These are phyloP conservation scores for Chamaetylas fuelleborni DNA, from an alignment of 2,113 vertebrate genomes.

Conservation along the genomic window DNA sequence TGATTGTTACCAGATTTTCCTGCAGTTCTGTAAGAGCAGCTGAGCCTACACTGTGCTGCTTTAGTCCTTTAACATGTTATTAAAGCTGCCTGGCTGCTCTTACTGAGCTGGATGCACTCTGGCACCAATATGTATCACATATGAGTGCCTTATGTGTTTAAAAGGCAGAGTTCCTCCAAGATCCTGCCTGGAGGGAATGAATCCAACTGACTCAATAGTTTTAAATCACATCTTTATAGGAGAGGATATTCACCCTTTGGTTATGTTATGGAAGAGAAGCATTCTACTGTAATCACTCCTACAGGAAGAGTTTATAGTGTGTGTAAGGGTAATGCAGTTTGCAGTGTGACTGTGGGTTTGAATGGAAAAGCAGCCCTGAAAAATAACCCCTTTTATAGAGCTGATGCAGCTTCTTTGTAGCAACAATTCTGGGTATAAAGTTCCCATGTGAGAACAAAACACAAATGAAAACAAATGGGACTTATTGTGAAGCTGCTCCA, in stretches of 20 bases:
- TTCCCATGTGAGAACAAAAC: background rate
- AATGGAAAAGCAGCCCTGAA: background rate
- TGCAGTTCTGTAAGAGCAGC: background rate
- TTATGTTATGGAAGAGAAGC: background rate
- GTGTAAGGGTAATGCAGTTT: background rate
- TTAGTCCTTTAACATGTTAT: background rate
- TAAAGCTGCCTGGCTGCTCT: background rate
- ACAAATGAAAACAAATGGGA: background rate
- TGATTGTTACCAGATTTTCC: background rate
- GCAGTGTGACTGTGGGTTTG: background rate
- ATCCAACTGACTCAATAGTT: background rate
- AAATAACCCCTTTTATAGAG: background rate
- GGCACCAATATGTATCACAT: background rate
- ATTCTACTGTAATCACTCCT: background rate
- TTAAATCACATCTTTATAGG: background rate
- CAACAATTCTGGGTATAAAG: background rate
- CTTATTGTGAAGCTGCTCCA: background rate
- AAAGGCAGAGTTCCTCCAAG: constrained; percentile 8
- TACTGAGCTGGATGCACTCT: background rate
- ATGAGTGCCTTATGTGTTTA: background rate
- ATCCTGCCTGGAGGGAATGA: background rate
- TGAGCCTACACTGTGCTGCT: background rate
- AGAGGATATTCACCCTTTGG: background rate
- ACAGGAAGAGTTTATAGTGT: background rate
- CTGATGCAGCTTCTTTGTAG: background rate